Evolutionary conservation across 2,888 invertebrate species (phyloP).

Genomic region (Pristionchus arcanus): DNA sequence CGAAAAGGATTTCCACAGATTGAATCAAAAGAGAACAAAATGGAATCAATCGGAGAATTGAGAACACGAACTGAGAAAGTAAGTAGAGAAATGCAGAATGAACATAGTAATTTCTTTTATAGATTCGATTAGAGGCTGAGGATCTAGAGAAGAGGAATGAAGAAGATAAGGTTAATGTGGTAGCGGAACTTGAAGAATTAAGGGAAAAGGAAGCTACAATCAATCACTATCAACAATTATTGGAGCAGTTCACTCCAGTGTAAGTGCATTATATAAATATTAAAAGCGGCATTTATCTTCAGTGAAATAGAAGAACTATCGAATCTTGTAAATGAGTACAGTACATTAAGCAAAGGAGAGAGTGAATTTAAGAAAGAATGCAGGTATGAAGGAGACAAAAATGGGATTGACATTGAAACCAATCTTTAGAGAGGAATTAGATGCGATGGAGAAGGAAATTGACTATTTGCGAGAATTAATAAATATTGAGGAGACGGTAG

Average conservation of each 20-base stretch:
- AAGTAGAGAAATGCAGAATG: neutral
- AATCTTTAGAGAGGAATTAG: constrained; percentile 59
- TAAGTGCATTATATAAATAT: neutral
- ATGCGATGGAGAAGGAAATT: constrained; percentile 57
- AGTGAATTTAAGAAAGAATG: constrained; percentile 61
- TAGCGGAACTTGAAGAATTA: constrained; percentile 52
- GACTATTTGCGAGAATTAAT: constrained; percentile 44
- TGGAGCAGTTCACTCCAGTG: neutral
- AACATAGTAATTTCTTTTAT: neutral
- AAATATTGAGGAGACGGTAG: constrained; percentile 45
- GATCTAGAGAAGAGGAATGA: constrained; percentile 1
- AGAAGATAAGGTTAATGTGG: constrained; percentile 29
- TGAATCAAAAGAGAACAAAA: constrained; percentile 1
- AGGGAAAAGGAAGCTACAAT: constrained; percentile 49
- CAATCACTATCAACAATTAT: constrained; percentile 4
- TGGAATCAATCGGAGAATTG: constrained; percentile 47
- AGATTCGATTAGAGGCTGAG: constrained; percentile 14
- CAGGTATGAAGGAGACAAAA: constrained; percentile 52
- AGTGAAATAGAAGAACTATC: constrained; percentile 59
- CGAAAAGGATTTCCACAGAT: neutral
- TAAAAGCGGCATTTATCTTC: neutral
- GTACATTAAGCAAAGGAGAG: constrained; percentile 59
- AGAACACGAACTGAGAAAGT: constrained; percentile 46
- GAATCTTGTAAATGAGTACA: constrained; percentile 61
- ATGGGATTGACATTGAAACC: neutral